A percentile compares a stretch with the other conserved stretches of the same genome.
phyloP scores from a whole-genome alignment of 2,888 invertebrate species.

The Calameuta pallipes region DNA sequence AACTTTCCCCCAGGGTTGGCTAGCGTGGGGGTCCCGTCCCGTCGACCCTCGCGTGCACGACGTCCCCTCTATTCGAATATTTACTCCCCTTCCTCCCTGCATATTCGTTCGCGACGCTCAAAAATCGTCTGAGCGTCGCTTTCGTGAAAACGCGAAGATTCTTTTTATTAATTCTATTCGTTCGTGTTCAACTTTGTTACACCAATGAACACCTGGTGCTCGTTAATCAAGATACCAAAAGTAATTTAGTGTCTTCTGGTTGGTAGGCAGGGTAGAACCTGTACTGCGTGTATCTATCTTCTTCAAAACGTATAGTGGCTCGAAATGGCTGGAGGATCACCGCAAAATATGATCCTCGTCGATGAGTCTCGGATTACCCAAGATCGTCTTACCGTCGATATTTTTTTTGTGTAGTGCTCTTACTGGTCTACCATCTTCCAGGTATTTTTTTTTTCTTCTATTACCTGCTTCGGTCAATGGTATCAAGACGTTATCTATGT shows the following conservation, averaged over 20 bases:
- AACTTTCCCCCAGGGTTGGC: neutral
- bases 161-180: neutral
- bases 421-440: neutral
- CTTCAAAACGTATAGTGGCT: neutral
- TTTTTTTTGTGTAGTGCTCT: slow-evolving; percentile 19
- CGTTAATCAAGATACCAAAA: neutral
- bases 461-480: neutral
- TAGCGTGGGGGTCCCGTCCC: neutral
- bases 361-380: slow-evolving; percentile 51
- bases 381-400: slow-evolving; percentile 48
- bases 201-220: neutral
- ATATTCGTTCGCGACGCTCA: neutral
- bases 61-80: neutral
- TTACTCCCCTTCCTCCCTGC: neutral
- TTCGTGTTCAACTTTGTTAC: neutral
- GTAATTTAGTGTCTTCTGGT: neutral
- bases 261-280: neutral
- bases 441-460: neutral
- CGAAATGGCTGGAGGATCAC: slow-evolving; percentile 27
- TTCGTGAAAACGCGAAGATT: neutral
- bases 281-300: neutral
- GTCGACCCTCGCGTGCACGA: neutral
- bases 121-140: neutral
- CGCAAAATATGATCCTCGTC: slow-evolving; percentile 47
- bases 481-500: neutral